Conservation (phyloP, 2,888 invertebrate species). For the Orthosia gothica region DNA sequence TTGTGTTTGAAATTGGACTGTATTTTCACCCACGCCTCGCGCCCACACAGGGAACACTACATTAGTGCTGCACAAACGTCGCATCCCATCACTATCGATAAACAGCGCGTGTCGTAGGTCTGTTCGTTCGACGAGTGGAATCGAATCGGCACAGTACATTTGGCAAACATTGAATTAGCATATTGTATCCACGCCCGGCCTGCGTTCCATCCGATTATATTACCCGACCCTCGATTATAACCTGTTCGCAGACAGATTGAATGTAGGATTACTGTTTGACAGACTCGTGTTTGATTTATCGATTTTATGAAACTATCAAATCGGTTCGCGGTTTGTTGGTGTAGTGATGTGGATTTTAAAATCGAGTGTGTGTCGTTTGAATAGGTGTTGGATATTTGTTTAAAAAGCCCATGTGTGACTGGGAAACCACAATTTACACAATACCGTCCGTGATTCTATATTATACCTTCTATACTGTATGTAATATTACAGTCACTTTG, state of each 20-base stretch:
- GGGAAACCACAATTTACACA: neutral
- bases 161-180: constrained; percentile 80
- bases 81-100: constrained; percentile 65
- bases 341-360: constrained; percentile 49
- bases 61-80: constrained; percentile 48
- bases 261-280: constrained; percentile 62
- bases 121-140: constrained; percentile 64
- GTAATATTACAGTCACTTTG: neutral
- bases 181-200: constrained; percentile 69
- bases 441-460: too few species aligned
- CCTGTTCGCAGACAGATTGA: constrained; percentile 66
- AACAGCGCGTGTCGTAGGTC: constrained; percentile 66
- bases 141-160: constrained; percentile 74
- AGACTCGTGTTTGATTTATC: constrained; percentile 62
- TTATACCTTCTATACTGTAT: neutral
- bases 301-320: constrained; percentile 59
- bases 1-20: constrained; percentile 18
- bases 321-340: constrained; percentile 56
- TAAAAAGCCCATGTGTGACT: too few species aligned
- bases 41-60: constrained; percentile 16
- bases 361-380: constrained; percentile 16
- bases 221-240: constrained; percentile 76
- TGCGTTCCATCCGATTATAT: constrained; percentile 73
- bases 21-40: neutral
- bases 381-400: neutral